These are phyloP conservation scores for Meteorus cinctellus DNA, from an alignment of 2,888 invertebrate genomes.

Conservation along the genomic window DNA sequence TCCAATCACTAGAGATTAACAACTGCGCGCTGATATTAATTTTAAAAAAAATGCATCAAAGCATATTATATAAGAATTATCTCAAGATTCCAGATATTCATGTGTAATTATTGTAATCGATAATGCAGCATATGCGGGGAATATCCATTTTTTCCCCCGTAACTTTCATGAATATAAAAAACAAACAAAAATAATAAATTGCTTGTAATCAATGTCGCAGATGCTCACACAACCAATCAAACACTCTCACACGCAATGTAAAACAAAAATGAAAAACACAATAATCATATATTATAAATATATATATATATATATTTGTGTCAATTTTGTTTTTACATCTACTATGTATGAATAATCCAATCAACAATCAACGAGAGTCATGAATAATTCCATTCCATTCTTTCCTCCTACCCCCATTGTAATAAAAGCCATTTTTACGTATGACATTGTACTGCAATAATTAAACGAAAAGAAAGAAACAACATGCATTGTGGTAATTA, in stretches of 20 bases:
- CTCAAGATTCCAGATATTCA: slow-evolving; percentile 50
- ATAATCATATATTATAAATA: slow-evolving; percentile 19
- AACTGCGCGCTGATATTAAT: slow-evolving; percentile 48
- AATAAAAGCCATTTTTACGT: slow-evolving; percentile 70
- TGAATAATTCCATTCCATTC: slow-evolving; percentile 62
- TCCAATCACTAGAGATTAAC: slow-evolving; percentile 54
- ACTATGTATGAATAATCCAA: not conserved
- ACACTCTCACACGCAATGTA: not conserved
- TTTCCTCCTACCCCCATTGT: slow-evolving; percentile 58
- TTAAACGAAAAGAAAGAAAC: not conserved
- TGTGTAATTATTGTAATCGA: not conserved
- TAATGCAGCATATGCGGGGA: not conserved
- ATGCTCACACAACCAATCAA: not conserved
- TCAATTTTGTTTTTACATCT: not conserved
- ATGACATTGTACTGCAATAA: slow-evolving; percentile 62
- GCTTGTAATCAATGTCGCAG: slow-evolving; percentile 14
- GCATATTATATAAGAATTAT: slow-evolving; percentile 37
- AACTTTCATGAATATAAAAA: slow-evolving; percentile 38
- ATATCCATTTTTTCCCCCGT: slow-evolving; percentile 1
- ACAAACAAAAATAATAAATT: slow-evolving; percentile 56
- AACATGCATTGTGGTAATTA: slow-evolving; percentile 54
- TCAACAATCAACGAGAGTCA: slow-evolving; percentile 2
- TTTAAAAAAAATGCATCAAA: not conserved
- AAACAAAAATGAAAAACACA: not conserved
- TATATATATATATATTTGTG: slow-evolving; percentile 12